Percentiles rank a stretch among this genome's conserved stretches.
Conservation (phyloP, 2,797 vertebrate species). For the Pipistrellus nathusii region DNA sequence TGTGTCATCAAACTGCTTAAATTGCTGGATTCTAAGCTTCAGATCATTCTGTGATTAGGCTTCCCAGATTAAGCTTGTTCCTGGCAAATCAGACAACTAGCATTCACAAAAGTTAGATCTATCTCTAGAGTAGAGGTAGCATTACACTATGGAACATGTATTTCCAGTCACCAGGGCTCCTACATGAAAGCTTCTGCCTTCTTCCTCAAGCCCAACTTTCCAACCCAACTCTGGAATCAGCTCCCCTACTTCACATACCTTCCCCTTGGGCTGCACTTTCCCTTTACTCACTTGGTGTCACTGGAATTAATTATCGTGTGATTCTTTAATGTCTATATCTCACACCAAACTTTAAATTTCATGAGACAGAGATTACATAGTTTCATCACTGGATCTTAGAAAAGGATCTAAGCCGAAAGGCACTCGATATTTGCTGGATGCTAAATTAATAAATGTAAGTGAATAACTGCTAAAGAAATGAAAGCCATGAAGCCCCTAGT, state of each 20-base stretch:
- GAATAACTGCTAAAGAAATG: slow-evolving; percentile 2
- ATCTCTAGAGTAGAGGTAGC: neutral
- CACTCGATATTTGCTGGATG: neutral
- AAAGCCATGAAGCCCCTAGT: neutral
- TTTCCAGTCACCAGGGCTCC: neutral
- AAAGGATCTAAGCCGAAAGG: neutral
- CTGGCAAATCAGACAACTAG: neutral
- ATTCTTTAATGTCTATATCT: neutral
- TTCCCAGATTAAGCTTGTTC: neutral
- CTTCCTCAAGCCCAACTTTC: neutral
- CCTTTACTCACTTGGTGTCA: neutral
- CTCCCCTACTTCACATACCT: neutral
- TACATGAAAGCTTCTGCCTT: neutral
- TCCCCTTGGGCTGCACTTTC: neutral
- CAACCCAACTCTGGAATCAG: neutral
- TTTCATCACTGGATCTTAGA: neutral
- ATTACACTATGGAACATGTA: neutral
- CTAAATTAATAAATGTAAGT: neutral
- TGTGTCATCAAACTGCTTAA: neutral
- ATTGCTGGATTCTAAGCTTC: neutral
- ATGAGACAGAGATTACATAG: neutral
- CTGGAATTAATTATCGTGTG: neutral
- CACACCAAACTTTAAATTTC: neutral
- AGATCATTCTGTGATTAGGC: neutral
- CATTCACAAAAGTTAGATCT: neutral